Evolutionary conservation across 2,888 invertebrate genomes (phyloP), one percentile per base, ranked within the genome.

Genomic region (Xestia xanthographa): DNA sequence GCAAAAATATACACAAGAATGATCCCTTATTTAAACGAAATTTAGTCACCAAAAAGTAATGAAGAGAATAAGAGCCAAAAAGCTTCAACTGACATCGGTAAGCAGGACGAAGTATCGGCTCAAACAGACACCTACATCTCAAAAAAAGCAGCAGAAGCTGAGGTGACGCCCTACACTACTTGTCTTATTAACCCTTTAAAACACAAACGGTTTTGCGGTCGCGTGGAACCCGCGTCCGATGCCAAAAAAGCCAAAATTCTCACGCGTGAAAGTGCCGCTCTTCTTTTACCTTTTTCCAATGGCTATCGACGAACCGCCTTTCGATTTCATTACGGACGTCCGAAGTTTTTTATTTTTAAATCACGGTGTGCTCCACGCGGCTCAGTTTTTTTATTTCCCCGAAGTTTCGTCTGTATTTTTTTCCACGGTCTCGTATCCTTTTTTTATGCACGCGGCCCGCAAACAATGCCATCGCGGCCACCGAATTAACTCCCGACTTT

Each of bases 241-340:
- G 91, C 92, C 92, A 94, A 95, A 95, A 96, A 95, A 93, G 92
- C 93, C 94, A 93, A 95, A 95, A 95, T 94, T 94, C 96, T 95
- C 95, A 95, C 96, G 95, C 96, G 96, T 93, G 96, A 96, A 96
- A 96, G 96, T 96, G 95, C 89, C 88, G 89, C 82, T 65, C 84
- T 94, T 95, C 95, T 96, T 96, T 96, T 96, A 95, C 95, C 91
- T 96, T 96, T 96, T 96, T 94, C 95, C 95, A 94, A 92, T 94
- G 93, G 95, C 94, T 93, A 96, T 96, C 96, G 96, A 96, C 96
- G 95, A 95, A 95, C 95, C 95, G 93, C 96, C 96, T 96, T 96
- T 96, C 96, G 96, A 96, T 96, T 96, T 96, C 96, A 96, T 96
- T 96, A 96, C 96, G 96, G 94, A 95, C 95, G 92, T 95, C 95